Evolutionary conservation across 2,888 invertebrate species (phyloP), one percentile per base, ranked within the genome.

Genomic region (Pachliopta kotzebuea): DNA sequence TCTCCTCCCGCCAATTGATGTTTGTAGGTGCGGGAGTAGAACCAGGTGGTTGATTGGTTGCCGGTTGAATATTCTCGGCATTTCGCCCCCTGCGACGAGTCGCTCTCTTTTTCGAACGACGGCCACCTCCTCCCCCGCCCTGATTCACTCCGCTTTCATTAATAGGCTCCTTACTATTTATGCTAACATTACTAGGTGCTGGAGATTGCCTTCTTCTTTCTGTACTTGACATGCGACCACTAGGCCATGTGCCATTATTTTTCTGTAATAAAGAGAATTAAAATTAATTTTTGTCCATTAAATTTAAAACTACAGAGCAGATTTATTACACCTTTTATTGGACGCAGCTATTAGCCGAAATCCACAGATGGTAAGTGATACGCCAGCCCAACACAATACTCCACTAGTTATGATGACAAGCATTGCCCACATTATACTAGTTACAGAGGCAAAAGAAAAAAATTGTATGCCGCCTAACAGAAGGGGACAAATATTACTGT

Each of bases 1-100:
- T 92, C 73, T 92, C 92, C 53, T 91, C 92, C 20, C 92, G 80
- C 92, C 92, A 92, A 73, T 87, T 92, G 53, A 72, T 71, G 42
- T 75, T 73, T 54, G 85, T 77, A 8, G 84, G 78, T 1, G 84
- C 77, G 3, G 81, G 77, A 23, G 76, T 65, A 53, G 76, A 71
- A 20, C 74, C 74, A 2, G 78, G 76, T 8, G 74, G 72, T 21
- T 65, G 59, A 72, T 80, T 37, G 72, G 74, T 50, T 71, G 72
- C 67, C 74, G 82, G 64, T 73, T 79, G 75, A 70, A 79, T 67
- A 72, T 74, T 66, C 74, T 79, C 68, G 63, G 77, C 60, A 72
- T 76, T 68, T 66, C 82, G 62, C 52, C 74, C 60, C 63, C 77
- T 70, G 37, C 76, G 71, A n/a, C 77, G 74, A 0, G 74, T 69